These are phyloP conservation scores for Zaprionus gabonicus DNA, from an alignment of 1,140 invertebrate species.

Conservation along the genomic window DNA sequence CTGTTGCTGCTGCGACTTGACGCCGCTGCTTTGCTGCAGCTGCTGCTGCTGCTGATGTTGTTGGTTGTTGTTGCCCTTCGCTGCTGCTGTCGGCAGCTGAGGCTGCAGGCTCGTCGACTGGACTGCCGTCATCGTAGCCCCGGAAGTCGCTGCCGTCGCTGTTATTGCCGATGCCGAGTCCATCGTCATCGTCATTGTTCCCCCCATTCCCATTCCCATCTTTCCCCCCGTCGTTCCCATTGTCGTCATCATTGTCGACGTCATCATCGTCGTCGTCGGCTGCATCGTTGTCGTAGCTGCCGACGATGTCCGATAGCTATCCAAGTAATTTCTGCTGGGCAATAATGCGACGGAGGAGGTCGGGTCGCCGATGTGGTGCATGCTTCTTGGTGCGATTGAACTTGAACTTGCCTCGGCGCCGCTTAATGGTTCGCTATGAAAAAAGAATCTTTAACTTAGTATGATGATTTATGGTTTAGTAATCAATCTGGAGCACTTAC, in stretches of 20 bases:
- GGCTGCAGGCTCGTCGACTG: constrained; percentile 59
- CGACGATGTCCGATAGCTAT: constrained; percentile 86
- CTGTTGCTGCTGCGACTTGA: constrained; percentile 27
- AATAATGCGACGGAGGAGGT: constrained; percentile 84
- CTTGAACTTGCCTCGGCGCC: constrained; percentile 90
- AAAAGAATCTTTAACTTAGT: background rate
- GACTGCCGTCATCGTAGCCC: constrained; percentile 78
- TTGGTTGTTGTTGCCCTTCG: constrained; percentile 64
- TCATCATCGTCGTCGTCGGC: constrained; percentile 57
- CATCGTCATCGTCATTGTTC: constrained; percentile 31
- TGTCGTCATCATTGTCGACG: constrained; percentile 8
- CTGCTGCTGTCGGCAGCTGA: constrained; percentile 52
- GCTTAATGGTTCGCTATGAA: constrained; percentile 85
- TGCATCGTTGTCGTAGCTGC: constrained; percentile 81
- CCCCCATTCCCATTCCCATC: constrained; percentile 41
- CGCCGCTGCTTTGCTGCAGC: constrained; percentile 29
- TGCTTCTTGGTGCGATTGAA: constrained; percentile 93
- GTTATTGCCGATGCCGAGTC: constrained; percentile 47
- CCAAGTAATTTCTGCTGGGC: constrained; percentile 87
- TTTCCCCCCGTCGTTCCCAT: constrained; percentile 29
- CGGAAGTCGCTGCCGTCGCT: constrained; percentile 73
- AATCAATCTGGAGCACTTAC: constrained; percentile 56
- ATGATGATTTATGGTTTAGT: background rate
- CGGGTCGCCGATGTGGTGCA: constrained; percentile 86
- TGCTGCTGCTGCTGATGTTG: constrained; percentile 66